Percentiles rank a stretch among this genome's conserved stretches.
phyloP scores from a whole-genome alignment of 2,888 invertebrate species.

The Clivina fossor region DNA sequence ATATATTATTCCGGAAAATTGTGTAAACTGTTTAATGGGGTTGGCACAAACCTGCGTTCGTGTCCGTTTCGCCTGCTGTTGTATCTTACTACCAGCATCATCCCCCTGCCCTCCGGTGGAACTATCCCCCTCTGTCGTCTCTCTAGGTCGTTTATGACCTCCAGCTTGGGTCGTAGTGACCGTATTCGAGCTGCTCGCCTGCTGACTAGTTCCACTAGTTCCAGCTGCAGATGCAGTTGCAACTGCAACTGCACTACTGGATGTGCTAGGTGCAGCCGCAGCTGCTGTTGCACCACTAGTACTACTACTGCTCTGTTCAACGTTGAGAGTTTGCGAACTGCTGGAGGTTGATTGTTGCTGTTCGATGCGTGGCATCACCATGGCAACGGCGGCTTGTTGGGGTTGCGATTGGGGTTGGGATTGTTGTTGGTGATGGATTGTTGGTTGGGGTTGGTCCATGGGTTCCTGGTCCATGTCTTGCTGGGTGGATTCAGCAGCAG shows the following conservation, averaged over 20 bases:
- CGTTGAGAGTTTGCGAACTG: constrained; percentile 48
- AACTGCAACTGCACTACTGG: constrained; percentile 45
- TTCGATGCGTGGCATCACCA: constrained; percentile 71
- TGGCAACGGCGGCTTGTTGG: constrained; percentile 66
- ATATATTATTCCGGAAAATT: too few relatives aligned
- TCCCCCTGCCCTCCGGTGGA: constrained; percentile 52
- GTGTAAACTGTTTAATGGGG: too few relatives aligned
- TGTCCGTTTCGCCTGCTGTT: constrained; percentile 57
- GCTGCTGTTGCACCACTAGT: constrained; percentile 45
- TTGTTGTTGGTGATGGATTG: too few relatives aligned
- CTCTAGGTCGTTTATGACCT: constrained; percentile 63
- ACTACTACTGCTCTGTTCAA: constrained; percentile 48
- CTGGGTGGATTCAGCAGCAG: constrained; percentile 57
- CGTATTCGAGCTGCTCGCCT: constrained; percentile 64
- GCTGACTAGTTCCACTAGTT: constrained; percentile 48
- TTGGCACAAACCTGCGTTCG: constrained; percentile 59
- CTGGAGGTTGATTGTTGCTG: constrained; percentile 63
- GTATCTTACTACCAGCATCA: constrained; percentile 52
- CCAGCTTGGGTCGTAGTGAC: constrained; percentile 69
- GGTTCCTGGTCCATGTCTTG: constrained; percentile 59
- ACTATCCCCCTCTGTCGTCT: constrained; percentile 58
- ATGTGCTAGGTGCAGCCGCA: too few relatives aligned
- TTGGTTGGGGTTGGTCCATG: constrained; percentile 39
- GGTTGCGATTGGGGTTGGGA: constrained; percentile 44
- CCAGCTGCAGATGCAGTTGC: constrained; percentile 43